These are phyloP conservation scores for Lepus townsendii DNA, from an alignment of 2,797 vertebrate species.

Conservation along the genomic window DNA sequence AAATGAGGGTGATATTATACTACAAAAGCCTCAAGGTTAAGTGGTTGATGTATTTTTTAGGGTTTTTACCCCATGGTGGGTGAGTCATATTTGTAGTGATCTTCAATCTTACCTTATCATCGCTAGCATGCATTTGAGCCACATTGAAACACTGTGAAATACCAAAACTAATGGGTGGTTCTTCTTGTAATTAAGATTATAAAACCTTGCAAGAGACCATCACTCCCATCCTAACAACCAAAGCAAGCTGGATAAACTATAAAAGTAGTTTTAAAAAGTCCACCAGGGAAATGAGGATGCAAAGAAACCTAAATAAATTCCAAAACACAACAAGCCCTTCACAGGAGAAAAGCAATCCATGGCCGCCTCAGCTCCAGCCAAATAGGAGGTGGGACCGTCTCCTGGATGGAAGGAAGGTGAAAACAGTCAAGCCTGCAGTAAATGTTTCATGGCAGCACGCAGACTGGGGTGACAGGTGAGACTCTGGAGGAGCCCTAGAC, in stretches of 20 bases:
- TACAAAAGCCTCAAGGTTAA: background rate
- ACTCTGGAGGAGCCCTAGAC: background rate
- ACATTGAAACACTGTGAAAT: background rate
- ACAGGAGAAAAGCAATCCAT: background rate
- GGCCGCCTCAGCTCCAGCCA: background rate
- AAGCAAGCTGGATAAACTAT: background rate
- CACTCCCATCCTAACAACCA: background rate
- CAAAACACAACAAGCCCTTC: background rate
- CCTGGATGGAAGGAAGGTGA: background rate
- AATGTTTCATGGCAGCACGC: background rate
- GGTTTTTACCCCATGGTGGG: background rate
- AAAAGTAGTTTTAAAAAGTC: slow-evolving; percentile 35
- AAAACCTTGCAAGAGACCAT: background rate
- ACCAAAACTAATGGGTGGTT: background rate
- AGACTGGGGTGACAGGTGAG: background rate
- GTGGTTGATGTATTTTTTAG: background rate
- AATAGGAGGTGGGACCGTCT: background rate
- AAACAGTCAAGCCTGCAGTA: background rate
- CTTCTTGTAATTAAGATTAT: slow-evolving; percentile 22
- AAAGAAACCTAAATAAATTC: slow-evolving; percentile 45
- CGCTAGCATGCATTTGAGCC: background rate
- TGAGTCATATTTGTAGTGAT: background rate
- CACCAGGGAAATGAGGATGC: background rate
- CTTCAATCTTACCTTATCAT: background rate
- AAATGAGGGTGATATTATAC: background rate